Percentiles rank a stretch among this genome's conserved stretches.
phyloP scores from a whole-genome alignment of 2,888 invertebrate genomes.

The Bruchidius siliquastri region DNA sequence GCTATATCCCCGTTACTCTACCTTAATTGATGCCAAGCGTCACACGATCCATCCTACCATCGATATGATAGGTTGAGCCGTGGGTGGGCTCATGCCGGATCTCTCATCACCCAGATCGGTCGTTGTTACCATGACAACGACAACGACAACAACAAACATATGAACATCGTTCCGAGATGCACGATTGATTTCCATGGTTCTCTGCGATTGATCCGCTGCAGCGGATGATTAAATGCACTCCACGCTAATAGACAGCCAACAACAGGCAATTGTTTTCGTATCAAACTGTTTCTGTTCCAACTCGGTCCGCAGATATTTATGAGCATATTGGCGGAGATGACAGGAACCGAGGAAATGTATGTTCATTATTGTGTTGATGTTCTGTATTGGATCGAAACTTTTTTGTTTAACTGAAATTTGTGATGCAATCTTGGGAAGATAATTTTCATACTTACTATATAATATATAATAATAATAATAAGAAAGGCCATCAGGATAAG shows the following conservation, averaged over 20 bases:
- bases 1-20: background rate
- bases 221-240: constrained; percentile 21
- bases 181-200: constrained; percentile 35
- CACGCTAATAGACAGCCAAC: constrained; percentile 2
- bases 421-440: too few relatives aligned
- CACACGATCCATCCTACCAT: constrained; percentile 6
- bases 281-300: background rate
- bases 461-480: too few relatives aligned
- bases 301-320: background rate
- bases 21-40: background rate
- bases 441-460: too few relatives aligned
- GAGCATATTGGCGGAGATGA: background rate
- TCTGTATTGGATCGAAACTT: background rate
- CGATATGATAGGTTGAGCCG: constrained; percentile 28
- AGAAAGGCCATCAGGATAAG: too few relatives aligned
- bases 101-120: constrained; percentile 28
- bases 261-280: background rate
- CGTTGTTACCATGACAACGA: constrained; percentile 28
- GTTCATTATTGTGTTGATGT: background rate
- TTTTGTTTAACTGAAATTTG: too few relatives aligned
- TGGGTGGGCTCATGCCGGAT: constrained; percentile 33
- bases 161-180: constrained; percentile 38
- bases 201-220: constrained; percentile 21
- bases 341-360: background rate
- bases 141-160: constrained; percentile 27